phyloP scores from a whole-genome alignment of 1,140 invertebrate species.

The Drosophila pseudoananassae region DNA sequence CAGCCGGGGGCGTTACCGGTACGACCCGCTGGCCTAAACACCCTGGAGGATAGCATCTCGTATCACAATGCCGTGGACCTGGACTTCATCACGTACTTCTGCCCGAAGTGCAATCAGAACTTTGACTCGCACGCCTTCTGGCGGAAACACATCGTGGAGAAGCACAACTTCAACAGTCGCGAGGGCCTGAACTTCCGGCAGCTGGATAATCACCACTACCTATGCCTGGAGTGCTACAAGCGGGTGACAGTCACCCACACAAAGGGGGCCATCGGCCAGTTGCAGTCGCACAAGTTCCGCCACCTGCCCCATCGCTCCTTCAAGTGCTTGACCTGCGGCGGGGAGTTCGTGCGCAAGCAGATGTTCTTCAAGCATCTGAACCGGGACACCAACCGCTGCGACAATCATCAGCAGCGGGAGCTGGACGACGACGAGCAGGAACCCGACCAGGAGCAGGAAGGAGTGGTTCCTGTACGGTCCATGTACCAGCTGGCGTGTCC shows the following conservation, averaged over 20 bases:
- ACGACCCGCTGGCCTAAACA: conserved; percentile 66
- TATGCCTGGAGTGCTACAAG: conserved; percentile 80
- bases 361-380: conserved; percentile 83
- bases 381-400: conserved; percentile 71
- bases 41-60: conserved; percentile 72
- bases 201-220: conserved; percentile 75
- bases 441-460: not conserved
- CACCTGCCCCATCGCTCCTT: conserved; percentile 80
- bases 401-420: conserved; percentile 36
- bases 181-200: conserved; percentile 77
- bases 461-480: not conserved
- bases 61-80: conserved; percentile 80
- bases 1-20: conserved; percentile 48
- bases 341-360: conserved; percentile 78
- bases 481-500: conserved; percentile 64
- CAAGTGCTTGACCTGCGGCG: conserved; percentile 68
- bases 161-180: conserved; percentile 72
- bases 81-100: conserved; percentile 75
- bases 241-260: conserved; percentile 79
- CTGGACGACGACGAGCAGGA: conserved; percentile 32
- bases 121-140: conserved; percentile 79
- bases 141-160: conserved; percentile 80
- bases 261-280: conserved; percentile 77
- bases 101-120: conserved; percentile 75
- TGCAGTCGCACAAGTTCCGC: conserved; percentile 80